Evolutionary conservation across 2,113 vertebrate species (phyloP), one percentile per base, ranked within the genome.

Genomic region (Cisticola juncidis): DNA sequence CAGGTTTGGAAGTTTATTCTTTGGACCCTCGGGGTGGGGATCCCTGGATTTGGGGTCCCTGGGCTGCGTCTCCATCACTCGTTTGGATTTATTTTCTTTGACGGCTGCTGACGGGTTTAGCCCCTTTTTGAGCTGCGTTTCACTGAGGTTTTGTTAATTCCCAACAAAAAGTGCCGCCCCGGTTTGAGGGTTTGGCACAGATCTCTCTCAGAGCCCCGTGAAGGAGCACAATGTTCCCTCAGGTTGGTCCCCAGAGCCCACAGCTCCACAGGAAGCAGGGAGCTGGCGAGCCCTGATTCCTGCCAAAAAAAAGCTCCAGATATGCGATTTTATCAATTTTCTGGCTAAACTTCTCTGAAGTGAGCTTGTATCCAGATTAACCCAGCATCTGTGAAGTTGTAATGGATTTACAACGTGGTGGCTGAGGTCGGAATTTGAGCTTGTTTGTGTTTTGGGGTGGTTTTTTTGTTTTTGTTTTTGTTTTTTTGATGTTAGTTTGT

Each of bases 91-190:
- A 6, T 44, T 51, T 33, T 18, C 53, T 53, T 42, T 13, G 15
- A 6, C 3, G 60, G 5, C 12, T 50, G 21, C 25, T 50, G 21
- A 33, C 2, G 58, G 14, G 2, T 47, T 26, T 13, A 33, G 7
- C 21, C 21, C 31, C 31, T 1, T 66, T 74, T 14, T 14, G 21
- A 5, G 22, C 36, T 7, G 26, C 0, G 26, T 51, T 44, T 23
- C 7, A 0, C 33, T 3, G 62, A 51, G 62, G 11, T 68, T 86
- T 44, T 10, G 9, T 7, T 1, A 22, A 22, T 14, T 42, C 9
- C 17, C 33, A 1, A 2, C 36, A 12, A 25, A 36, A 76, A 2
- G 0, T 4, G 36, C 31, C 3, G 44, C 9, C 1, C 18, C 0
- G 44, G 7, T 33, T 2, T 9, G 62, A 2, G 12, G 72, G 45